A percentile compares a stretch with the other conserved stretches of the same genome.
Conservation (phyloP, 64 coral and sea anemone genomes). For the Trachythela sp. region DNA sequence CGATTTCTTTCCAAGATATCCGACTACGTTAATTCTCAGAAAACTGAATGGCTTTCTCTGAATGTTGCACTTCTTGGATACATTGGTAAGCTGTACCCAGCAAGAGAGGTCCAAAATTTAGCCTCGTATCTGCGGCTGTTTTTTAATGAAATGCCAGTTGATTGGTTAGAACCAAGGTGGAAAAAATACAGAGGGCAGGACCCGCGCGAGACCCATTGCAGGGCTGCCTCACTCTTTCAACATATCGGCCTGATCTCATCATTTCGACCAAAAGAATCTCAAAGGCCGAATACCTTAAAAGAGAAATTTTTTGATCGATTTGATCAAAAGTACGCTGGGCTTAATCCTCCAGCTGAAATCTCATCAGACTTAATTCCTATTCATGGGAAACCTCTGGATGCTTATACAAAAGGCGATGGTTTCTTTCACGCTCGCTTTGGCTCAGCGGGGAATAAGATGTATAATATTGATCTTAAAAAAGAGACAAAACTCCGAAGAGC, state of each 20-base stretch:
- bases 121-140: constrained; percentile 42
- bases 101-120: constrained; percentile 32
- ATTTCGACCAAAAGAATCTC: constrained; percentile 28
- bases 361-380: constrained; percentile 11
- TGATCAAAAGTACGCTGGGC: constrained; percentile 44
- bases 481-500: constrained; percentile 19
- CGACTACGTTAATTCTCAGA: constrained; percentile 41
- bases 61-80: constrained; percentile 34
- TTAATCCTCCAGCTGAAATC: constrained; percentile 42
- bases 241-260: constrained; percentile 42
- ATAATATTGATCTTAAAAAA: constrained; percentile 29
- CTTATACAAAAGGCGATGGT: constrained; percentile 49
- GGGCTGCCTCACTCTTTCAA: constrained; percentile 46
- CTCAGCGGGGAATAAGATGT: neutral
- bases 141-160: constrained; percentile 61
- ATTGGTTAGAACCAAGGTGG: constrained; percentile 50
- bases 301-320: constrained; percentile 53
- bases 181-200: constrained; percentile 13
- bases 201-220: neutral
- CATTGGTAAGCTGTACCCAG: constrained; percentile 48
- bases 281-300: constrained; percentile 33
- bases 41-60: constrained; percentile 22
- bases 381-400: constrained; percentile 32
- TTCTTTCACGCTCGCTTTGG: constrained; percentile 37
- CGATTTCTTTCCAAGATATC: constrained; percentile 44